These are phyloP conservation scores for Halcyon senegalensis DNA, from an alignment of 2,113 vertebrate genomes.

Conservation along the genomic window DNA sequence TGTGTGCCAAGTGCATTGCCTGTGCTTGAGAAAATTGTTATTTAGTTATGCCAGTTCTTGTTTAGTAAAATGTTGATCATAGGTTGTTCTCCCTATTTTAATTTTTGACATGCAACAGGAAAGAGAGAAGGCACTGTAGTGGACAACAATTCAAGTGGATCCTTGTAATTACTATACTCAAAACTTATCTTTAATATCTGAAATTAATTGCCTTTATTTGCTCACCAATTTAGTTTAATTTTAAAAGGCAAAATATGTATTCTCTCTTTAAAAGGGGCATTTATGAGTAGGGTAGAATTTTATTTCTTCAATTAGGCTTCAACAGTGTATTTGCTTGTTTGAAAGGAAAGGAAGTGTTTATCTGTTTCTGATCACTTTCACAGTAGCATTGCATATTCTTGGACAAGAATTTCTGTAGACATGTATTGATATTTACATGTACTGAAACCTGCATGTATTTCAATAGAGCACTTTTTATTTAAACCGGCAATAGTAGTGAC, in stretches of 20 bases:
- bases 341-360: not conserved
- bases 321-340: not conserved
- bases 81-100: not conserved
- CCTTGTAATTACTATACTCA: not conserved
- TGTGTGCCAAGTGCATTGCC: not conserved
- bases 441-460: not conserved
- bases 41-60: not conserved
- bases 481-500: not conserved
- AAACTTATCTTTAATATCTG: not conserved
- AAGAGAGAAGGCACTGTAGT: not conserved
- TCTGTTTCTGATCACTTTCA: not conserved
- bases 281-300: not conserved
- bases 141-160: not conserved
- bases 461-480: not conserved
- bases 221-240: not conserved
- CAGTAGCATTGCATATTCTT: not conserved
- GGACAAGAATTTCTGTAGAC: not conserved
- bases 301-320: not conserved
- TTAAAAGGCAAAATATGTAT: not conserved
- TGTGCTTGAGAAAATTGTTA: not conserved
- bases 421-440: not conserved
- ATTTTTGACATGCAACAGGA: not conserved
- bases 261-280: not conserved
- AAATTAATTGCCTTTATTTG: not conserved
- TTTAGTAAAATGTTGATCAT: constrained; percentile 27